phyloP scores from a whole-genome alignment of 2,113 vertebrate species.

The Arizona elegans region DNA sequence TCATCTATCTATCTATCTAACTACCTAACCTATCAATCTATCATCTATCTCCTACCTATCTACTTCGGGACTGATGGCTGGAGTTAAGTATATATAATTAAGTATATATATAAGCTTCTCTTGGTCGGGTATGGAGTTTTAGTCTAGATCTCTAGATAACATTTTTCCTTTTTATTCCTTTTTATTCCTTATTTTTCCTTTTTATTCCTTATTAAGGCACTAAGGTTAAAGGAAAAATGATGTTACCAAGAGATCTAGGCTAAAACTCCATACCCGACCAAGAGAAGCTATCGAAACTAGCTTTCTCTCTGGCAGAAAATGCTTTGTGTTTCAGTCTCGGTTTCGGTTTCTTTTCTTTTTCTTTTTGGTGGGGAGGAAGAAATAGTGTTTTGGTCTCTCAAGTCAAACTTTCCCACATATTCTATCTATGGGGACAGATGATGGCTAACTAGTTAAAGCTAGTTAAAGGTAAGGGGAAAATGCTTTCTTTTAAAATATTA shows the following conservation, averaged over 20 bases:
- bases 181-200: too few species aligned
- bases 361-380: neutral
- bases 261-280: neutral
- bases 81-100: too few species aligned
- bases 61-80: too few species aligned
- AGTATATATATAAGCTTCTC: too few species aligned
- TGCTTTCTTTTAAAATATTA: neutral
- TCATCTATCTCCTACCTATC: too few species aligned
- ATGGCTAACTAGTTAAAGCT: neutral
- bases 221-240: neutral
- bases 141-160: too few species aligned
- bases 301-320: neutral
- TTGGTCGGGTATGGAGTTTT: too few species aligned
- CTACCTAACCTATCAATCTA: too few species aligned
- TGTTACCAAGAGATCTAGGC: neutral
- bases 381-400: neutral
- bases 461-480: neutral
- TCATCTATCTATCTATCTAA: too few species aligned
- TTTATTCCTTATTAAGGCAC: too few species aligned
- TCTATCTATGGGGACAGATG: neutral
- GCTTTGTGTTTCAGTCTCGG: neutral
- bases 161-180: too few species aligned
- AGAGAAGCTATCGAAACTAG: neutral
- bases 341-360: neutral
- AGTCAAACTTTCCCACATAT: neutral